A percentile compares a stretch with the other conserved stretches of the same genome.
Evolutionary conservation across 1,140 invertebrate genomes (phyloP).

Genomic region (Drosophila virilis): DNA sequence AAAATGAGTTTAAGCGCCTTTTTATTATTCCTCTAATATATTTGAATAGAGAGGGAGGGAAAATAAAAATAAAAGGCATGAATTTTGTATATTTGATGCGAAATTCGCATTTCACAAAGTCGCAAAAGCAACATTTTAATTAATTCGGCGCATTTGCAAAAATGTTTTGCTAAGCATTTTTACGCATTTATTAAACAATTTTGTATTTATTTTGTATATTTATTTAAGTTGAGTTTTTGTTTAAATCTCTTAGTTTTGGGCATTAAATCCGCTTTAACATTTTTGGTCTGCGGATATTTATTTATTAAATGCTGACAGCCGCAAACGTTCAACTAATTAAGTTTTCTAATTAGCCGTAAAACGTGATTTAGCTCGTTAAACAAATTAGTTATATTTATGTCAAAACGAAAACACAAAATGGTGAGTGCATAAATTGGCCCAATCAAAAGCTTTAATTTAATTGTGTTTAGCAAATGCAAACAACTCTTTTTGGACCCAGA

Average conservation of each 20-base stretch:
- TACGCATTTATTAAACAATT: neutral
- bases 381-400: slow-evolving; percentile 51
- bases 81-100: neutral
- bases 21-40: too few species aligned
- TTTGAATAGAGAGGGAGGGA: too few species aligned
- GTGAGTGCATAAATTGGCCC: slow-evolving; percentile 27
- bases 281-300: slow-evolving; percentile 32
- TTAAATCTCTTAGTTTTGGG: neutral
- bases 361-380: slow-evolving; percentile 47
- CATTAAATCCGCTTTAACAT: slow-evolving; percentile 26
- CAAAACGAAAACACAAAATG: slow-evolving; percentile 12
- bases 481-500: neutral
- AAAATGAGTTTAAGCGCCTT: too few species aligned
- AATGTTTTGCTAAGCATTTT: neutral
- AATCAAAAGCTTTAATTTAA: slow-evolving; percentile 50
- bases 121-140: neutral
- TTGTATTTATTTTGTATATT: neutral
- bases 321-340: slow-evolving; percentile 71
- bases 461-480: slow-evolving; percentile 6
- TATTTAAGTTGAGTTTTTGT: neutral
- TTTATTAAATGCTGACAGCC: slow-evolving; percentile 67
- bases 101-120: too few species aligned
- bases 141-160: neutral
- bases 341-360: slow-evolving; percentile 67
- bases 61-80: too few species aligned